These are phyloP conservation scores for Epizoanthus fatuus DNA, from an alignment of 92 coral and sea anemone genomes.

Conservation along the genomic window DNA sequence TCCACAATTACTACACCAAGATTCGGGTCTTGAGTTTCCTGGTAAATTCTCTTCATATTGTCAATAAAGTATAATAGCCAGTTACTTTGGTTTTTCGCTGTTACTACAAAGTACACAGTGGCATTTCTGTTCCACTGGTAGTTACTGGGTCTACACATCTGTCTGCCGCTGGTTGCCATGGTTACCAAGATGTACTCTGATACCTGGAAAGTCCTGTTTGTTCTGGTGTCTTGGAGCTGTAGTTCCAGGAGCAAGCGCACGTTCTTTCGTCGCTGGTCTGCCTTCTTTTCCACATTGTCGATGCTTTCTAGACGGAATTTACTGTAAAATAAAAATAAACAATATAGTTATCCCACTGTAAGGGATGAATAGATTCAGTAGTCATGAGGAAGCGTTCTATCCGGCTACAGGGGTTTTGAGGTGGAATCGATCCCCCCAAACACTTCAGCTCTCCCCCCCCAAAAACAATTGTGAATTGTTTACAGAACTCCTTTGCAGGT, in stretches of 20 bases:
- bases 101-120: conserved; percentile 71
- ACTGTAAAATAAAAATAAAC: conserved; percentile 47
- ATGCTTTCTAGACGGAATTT: conserved; percentile 66
- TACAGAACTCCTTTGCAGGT: no score
- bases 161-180: neutral
- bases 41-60: conserved; percentile 68
- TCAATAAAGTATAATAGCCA: conserved; percentile 83
- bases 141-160: conserved; percentile 60
- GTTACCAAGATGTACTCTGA: conserved; percentile 85
- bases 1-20: conserved; percentile 22
- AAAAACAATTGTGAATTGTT: no score
- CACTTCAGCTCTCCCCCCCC: no score
- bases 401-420: neutral
- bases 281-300: conserved; percentile 78
- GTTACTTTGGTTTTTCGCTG: conserved; percentile 69
- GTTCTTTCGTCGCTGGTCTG: conserved; percentile 49
- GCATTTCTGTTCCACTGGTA: conserved; percentile 75
- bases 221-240: conserved; percentile 56
- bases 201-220: conserved; percentile 50
- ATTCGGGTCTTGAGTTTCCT: conserved; percentile 53
- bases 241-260: conserved; percentile 77
- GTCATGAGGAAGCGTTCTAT: neutral
- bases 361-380: neutral
- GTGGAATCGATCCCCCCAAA: neutral
- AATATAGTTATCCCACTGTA: neutral